Conservation (phyloP, 2,797 vertebrate species). For the Acestrorhynchus altus region DNA sequence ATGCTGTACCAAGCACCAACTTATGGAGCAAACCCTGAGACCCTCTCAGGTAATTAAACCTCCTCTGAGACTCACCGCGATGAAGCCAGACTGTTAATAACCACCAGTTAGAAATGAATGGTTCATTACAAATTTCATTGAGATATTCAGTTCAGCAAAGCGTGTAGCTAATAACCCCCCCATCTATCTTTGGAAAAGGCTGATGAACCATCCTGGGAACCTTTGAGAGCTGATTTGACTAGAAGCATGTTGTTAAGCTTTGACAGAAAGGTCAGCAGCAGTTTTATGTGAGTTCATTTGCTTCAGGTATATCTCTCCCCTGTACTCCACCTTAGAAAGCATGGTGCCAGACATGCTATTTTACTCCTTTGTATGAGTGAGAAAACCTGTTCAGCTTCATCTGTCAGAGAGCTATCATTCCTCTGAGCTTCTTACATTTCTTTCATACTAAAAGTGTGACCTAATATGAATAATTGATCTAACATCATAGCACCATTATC, state of each 20-base stretch:
- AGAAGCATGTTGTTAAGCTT: neutral
- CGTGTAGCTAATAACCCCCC: neutral
- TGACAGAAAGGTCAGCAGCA: neutral
- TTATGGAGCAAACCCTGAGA: slow-evolving; percentile 3
- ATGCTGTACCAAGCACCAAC: slow-evolving; percentile 18
- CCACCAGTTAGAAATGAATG: neutral
- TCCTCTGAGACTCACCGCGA: neutral
- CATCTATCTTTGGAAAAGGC: neutral
- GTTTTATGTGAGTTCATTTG: neutral
- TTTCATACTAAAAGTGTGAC: slow-evolving; percentile 19
- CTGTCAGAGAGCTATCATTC: slow-evolving; percentile 33
- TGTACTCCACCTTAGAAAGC: neutral
- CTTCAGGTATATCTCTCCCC: neutral
- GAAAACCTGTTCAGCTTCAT: slow-evolving; percentile 45
- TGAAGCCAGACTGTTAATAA: neutral
- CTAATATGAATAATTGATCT: neutral
- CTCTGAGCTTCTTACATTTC: slow-evolving; percentile 25
- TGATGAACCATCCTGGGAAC: neutral
- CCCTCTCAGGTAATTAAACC: neutral
- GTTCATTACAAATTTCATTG: neutral
- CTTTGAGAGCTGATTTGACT: neutral
- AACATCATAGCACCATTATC: neutral
- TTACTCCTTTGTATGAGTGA: neutral
- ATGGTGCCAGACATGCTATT: neutral
- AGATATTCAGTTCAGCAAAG: neutral